Percentiles rank a stretch among this genome's conserved stretches.
Evolutionary conservation across 2,888 invertebrate species (phyloP).

Genomic region (Eueremaeus valkanovi): DNA sequence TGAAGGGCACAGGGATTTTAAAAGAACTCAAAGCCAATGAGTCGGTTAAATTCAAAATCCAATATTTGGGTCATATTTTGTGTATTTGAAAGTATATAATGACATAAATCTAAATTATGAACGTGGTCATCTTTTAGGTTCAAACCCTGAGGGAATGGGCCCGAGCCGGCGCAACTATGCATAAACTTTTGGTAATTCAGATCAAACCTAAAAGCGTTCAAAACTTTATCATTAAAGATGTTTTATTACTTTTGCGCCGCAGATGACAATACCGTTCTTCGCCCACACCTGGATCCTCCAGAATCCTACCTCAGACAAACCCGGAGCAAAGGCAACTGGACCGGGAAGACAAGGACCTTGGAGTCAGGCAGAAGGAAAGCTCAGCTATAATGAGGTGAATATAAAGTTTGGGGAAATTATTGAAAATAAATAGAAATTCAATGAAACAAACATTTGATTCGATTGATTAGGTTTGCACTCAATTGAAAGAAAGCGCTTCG

Average conservation of each 20-base stretch:
- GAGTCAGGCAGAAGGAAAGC: background rate
- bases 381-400: constrained; percentile 31
- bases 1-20: too few relatives aligned
- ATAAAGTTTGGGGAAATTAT: background rate
- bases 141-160: background rate
- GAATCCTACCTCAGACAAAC: background rate
- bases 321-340: background rate
- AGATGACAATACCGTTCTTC: constrained; percentile 29
- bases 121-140: background rate
- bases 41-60: too few relatives aligned
- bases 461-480: background rate
- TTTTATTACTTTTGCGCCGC: background rate
- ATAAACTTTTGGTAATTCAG: background rate
- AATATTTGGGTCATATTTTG: too few relatives aligned
- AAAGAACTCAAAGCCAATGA: too few relatives aligned
- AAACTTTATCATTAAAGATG: background rate
- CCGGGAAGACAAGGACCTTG: background rate
- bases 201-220: too few relatives aligned
- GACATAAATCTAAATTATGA: too few relatives aligned
- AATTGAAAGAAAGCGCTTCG: constrained; percentile 5
- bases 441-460: too few relatives aligned
- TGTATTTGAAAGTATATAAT: too few relatives aligned
- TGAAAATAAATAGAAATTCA: too few relatives aligned
- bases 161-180: background rate
- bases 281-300: constrained; percentile 15